A percentile compares a stretch with the other conserved stretches of the same genome.
Evolutionary conservation across 1,140 invertebrate genomes (phyloP).

Genomic region (Paralvinella palmiformis): DNA sequence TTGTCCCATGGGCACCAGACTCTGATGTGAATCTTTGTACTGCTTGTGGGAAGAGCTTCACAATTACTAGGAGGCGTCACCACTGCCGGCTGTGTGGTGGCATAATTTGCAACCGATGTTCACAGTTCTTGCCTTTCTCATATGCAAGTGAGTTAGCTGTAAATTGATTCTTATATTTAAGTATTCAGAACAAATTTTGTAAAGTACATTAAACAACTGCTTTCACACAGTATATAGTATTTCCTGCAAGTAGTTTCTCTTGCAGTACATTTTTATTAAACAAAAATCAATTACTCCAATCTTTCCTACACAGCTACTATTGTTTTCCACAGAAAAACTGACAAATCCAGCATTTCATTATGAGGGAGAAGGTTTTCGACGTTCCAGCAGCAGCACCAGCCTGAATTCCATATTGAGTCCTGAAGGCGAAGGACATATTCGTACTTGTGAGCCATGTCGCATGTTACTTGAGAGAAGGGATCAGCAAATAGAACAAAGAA

Average conservation of each 20-base stretch:
- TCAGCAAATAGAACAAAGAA: slow-evolving; percentile 71
- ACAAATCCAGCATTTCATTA: slow-evolving; percentile 53
- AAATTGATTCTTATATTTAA: no score
- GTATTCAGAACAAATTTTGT: no score
- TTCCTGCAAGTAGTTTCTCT: no score
- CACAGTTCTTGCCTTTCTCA: slow-evolving; percentile 73
- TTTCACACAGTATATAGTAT: no score
- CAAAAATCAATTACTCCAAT: no score
- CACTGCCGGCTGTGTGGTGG: slow-evolving; percentile 94
- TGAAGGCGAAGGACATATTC: slow-evolving; percentile 61
- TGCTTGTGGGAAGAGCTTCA: slow-evolving; percentile 81
- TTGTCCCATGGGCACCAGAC: slow-evolving; percentile 92
- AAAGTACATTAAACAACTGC: no score
- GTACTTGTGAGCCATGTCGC: slow-evolving; percentile 78
- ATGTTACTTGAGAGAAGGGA: slow-evolving; percentile 71
- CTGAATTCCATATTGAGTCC: slow-evolving; percentile 45
- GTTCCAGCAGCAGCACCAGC: slow-evolving; percentile 44
- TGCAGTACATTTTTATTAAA: no score
- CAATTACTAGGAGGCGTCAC: slow-evolving; percentile 81
- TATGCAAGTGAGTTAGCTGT: slow-evolving; percentile 83
- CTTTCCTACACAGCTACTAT: no score
- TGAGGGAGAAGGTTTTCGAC: slow-evolving; percentile 33
- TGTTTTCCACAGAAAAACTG: slow-evolving; percentile 59
- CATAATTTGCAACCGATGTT: slow-evolving; percentile 91
- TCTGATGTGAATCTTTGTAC: slow-evolving; percentile 83